phyloP scores from a whole-genome alignment of 2,888 invertebrate genomes.

The Agonopterix alstromeriana region DNA sequence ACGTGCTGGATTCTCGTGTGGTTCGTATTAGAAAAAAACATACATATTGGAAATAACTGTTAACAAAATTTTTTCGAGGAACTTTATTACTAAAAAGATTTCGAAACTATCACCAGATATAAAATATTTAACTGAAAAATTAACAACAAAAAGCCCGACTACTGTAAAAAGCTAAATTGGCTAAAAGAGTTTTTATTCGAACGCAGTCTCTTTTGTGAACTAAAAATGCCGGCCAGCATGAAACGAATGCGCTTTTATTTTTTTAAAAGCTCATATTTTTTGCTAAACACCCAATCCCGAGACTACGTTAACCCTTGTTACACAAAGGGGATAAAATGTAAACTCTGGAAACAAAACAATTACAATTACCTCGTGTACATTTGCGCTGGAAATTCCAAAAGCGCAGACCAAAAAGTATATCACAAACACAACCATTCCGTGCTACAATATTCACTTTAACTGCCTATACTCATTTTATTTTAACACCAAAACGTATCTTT shows the following conservation, averaged over 20 bases:
- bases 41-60: too few relatives aligned
- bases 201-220: background rate
- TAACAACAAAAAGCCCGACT: too few relatives aligned
- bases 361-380: slow-evolving; percentile 32
- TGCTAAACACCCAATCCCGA: background rate
- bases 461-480: slow-evolving; percentile 47
- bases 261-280: too few relatives aligned
- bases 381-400: slow-evolving; percentile 14
- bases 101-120: too few relatives aligned
- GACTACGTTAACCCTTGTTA: background rate
- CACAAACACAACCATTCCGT: slow-evolving; percentile 30
- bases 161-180: background rate
- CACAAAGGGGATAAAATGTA: background rate
- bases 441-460: slow-evolving; percentile 42
- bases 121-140: too few relatives aligned
- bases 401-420: slow-evolving; percentile 25
- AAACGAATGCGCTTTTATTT: too few relatives aligned
- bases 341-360: slow-evolving; percentile 25
- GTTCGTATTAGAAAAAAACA: too few relatives aligned
- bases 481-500: slow-evolving; percentile 27
- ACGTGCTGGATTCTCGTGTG: too few relatives aligned
- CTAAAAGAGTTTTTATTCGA: background rate
- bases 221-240: background rate
- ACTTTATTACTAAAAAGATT: too few relatives aligned
- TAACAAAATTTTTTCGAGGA: too few relatives aligned